These are phyloP conservation scores for Thymelicus sylvestris DNA, from an alignment of 2,888 invertebrate genomes.

Conservation along the genomic window DNA sequence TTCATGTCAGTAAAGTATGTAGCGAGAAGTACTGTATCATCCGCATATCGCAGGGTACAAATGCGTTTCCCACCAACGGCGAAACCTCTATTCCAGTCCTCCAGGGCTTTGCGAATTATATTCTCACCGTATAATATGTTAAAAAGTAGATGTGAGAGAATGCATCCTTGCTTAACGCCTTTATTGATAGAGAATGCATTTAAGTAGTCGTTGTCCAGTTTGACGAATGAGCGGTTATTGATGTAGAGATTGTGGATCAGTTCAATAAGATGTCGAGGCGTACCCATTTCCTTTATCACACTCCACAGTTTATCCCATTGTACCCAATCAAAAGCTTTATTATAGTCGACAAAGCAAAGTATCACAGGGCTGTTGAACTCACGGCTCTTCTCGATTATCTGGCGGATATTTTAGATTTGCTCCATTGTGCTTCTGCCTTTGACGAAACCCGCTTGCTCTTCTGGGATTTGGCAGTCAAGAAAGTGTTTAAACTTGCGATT, in stretches of 20 bases:
- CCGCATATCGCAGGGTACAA: not conserved
- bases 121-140: not conserved
- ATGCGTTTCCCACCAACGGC: not conserved
- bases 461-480: constrained; percentile 36
- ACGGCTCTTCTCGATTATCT: constrained; percentile 36
- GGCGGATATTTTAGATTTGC: constrained; percentile 39
- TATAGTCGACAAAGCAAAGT: constrained; percentile 39
- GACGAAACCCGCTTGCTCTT: constrained; percentile 42
- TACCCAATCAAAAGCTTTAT: constrained; percentile 41
- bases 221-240: not conserved
- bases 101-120: not conserved
- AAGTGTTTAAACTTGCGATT: constrained; percentile 1
- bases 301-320: constrained; percentile 34
- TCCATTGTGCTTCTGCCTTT: constrained; percentile 40
- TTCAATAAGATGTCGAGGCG: constrained; percentile 6
- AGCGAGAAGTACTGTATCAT: not conserved
- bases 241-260: not conserved
- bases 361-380: constrained; percentile 37
- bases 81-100: not conserved
- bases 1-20: not conserved
- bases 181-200: not conserved
- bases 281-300: constrained; percentile 34
- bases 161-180: not conserved
- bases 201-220: not conserved
- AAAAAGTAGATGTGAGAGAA: not conserved